Base-by-base conservation (phyloP, 1,140 invertebrate genomes). In the Diploscapter pachys region DNA sequence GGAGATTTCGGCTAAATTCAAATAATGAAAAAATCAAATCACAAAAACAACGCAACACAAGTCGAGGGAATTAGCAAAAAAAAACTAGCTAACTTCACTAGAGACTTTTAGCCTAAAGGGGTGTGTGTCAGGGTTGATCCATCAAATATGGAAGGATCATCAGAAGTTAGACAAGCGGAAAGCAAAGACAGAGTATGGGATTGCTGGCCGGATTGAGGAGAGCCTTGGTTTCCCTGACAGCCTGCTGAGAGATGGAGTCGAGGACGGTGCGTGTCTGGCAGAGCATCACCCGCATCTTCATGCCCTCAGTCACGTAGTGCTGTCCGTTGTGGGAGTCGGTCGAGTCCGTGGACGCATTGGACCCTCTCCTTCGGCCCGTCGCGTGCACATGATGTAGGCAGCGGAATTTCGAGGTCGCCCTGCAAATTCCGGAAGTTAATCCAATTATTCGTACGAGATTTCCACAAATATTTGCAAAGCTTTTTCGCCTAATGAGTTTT, bases 371-470 rank as follows among this genome's bases (percentile, higher is more conserved):
- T 6, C 73, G 68, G 5, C 57, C 72, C 31, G 78, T 67, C 4
- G 81, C 79, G 59, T 82, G 70, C 3, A 82, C 81, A 63, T 82
- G 81, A 64, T 82, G 82, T 6, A 65, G 65, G 61, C 82, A 84
- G 11, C 79, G 80, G 75, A 80, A 82, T 68, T 83, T 83, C 55
- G 67, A 62, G 11, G 81, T 75, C 9, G 81, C 81, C 53, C 57
- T 68, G 31, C 31, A 31, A 31, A 31, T 31, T 31, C 31, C 31
- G 31, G 31, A 31, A 31, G 31, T 31, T 31, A 31, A 31, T 31
- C 31, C 31, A 31, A 31, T 31, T 31, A 31, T 31, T 31, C 31
- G 31, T 31, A 31, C 31, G 31, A 31, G 31, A 31, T 31, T 31
- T 31, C 31, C 31, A 31, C 31, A 31, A 31, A 31, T 31, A 1